These are phyloP conservation scores for Desmophyllum pertusum DNA, from an alignment of 92 coral and sea anemone genomes.

Conservation along the genomic window DNA sequence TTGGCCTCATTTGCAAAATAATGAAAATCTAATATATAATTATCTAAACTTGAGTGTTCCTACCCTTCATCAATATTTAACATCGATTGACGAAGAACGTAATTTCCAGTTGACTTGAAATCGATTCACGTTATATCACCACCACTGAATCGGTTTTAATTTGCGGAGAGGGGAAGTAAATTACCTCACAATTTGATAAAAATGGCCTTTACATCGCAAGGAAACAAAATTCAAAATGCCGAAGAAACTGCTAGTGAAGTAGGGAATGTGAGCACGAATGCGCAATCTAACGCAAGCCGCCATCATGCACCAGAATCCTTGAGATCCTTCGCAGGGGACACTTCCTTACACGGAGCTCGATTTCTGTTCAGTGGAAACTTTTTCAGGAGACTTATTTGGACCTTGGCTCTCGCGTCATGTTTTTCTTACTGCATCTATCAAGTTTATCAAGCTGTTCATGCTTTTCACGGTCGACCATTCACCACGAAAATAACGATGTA, in stretches of 20 bases:
- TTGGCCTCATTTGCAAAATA: neutral
- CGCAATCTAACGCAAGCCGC: neutral
- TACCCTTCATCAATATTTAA: neutral
- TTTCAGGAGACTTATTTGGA: slow-evolving; percentile 13
- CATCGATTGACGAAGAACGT: neutral
- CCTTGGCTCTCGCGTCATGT: neutral
- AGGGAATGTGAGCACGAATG: neutral
- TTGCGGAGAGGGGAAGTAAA: too few species aligned
- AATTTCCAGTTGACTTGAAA: neutral
- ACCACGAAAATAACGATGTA: slow-evolving; percentile 18
- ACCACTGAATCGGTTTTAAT: too few species aligned
- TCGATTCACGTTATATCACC: neutral
- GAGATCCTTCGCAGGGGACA: neutral
- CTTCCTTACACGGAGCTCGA: slow-evolving; percentile 17
- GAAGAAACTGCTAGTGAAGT: neutral
- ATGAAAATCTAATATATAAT: neutral
- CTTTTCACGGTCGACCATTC: neutral
- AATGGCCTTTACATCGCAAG: neutral
- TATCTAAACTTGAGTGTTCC: neutral
- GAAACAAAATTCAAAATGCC: neutral
- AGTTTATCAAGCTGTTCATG: neutral
- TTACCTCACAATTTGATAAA: too few species aligned
- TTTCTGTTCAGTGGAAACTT: slow-evolving; percentile 1
- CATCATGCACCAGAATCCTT: neutral
- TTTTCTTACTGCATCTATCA: slow-evolving; percentile 2